Base-by-base conservation (phyloP, 2,888 invertebrate genomes). In the Tineola bisselliella region DNA sequence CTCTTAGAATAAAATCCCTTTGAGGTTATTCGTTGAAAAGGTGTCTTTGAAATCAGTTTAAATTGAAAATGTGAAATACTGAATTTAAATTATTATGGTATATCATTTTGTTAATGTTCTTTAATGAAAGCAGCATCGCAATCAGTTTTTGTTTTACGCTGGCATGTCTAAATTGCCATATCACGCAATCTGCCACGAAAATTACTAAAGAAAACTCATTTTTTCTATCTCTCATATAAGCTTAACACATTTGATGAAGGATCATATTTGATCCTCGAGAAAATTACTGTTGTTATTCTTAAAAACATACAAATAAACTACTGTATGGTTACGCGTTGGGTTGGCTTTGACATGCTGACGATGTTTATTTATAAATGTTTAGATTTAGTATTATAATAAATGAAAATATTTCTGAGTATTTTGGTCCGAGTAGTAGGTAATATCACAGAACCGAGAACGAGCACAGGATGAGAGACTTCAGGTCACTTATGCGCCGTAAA, bases 141-240 rank as follows among this genome's bases (percentile, higher is more conserved):
- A 72, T 73, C 69, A 73, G 63, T 64, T 66, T 65, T 68, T 68
- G 68, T 66, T 68, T 67, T 65, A 65, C 62, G 61, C 67, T 69
- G 70, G 68, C 70, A 67, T 66, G 67, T 66, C 63, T 65, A 70
- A 73, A 73, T 73, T 73, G 70, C 68, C 69, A 68, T 63, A 65
- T 65, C 67, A 67, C 69, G 65, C 68, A 63, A 62, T 65, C 61
- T 58, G 48, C 25, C 25, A 60, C 62, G 61, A 64, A 64, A 64
- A 66, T 61, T 57, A 54, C 17, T 57, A 33, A 13, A 57, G 57
- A 62, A 62, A 61, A 15, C 31, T 19, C 13, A 38, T 17, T 44
- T 33, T n/a, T 38, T 58, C 58, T 31, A n/a, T 30, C 17, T 33
- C 58, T 33, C 30, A 58, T n/a, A 58, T 33, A 25, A 31, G 58